A percentile compares a stretch with the other conserved stretches of the same genome.
Conservation (phyloP, 64 coral and sea anemone species). For the Actinia tenebrosa region DNA sequence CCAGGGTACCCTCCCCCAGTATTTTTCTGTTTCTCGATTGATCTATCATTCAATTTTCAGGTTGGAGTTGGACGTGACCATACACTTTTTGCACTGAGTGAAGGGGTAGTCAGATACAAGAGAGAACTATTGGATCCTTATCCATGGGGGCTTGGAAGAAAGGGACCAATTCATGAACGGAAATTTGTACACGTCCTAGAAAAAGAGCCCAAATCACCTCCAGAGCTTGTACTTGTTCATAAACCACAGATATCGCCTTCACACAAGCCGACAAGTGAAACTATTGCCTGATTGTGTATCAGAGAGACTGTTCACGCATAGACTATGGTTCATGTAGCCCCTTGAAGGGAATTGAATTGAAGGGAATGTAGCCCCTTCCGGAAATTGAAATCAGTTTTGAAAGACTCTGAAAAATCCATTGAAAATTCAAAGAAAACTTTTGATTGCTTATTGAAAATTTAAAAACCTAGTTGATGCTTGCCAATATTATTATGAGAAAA, state of each 20-base stretch:
- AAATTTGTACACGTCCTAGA: conserved; percentile 83
- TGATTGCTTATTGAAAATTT: too few species aligned
- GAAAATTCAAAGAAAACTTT: too few species aligned
- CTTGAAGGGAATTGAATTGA: too few species aligned
- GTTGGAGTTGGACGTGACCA: conserved; percentile 94
- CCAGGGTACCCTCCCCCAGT: neutral
- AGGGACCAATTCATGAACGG: conserved; percentile 78
- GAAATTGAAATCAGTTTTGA: too few species aligned
- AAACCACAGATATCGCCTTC: neutral
- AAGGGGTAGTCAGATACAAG: conserved; percentile 77
- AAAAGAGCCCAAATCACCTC: conserved; percentile 33
- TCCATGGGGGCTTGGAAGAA: conserved; percentile 66
- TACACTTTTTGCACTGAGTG: conserved; percentile 78
- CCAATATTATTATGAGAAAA: too few species aligned
- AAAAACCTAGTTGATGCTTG: too few species aligned
- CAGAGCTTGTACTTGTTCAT: conserved; percentile 66
- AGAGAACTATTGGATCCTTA: conserved; percentile 77
- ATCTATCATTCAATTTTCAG: conserved; percentile 25
- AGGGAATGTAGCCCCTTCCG: too few species aligned
- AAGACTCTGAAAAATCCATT: too few species aligned
- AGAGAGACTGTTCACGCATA: neutral
- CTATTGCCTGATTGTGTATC: neutral
- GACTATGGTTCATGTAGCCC: too few species aligned
- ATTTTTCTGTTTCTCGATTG: neutral
- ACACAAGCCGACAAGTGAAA: conserved; percentile 1